Conservation (phyloP, 2,888 invertebrate genomes). For the Teleogryllus oceanicus region DNA sequence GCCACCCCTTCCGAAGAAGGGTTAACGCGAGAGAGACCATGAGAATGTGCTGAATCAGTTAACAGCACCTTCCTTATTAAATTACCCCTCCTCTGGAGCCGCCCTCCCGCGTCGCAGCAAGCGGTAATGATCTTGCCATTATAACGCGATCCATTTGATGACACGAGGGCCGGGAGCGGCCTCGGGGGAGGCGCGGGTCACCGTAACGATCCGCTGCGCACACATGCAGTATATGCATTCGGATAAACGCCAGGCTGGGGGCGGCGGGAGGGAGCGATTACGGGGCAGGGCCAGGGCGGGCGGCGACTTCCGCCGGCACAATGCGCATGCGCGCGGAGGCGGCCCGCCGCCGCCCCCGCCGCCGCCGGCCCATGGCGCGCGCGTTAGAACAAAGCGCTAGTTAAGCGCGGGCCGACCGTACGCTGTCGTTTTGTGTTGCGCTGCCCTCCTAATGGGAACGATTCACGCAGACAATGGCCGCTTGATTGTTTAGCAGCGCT, state of each 20-base stretch:
- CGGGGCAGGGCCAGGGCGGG: not conserved
- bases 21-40: not conserved
- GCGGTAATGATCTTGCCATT: not conserved
- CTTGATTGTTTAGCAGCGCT: conserved; percentile 2
- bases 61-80: conserved; percentile 7
- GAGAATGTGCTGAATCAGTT: conserved; percentile 18
- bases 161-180: not conserved
- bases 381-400: not conserved
- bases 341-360: not conserved
- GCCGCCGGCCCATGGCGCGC: not conserved
- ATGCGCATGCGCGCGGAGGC: not conserved
- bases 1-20: not conserved
- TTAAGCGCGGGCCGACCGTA: not conserved
- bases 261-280: not conserved
- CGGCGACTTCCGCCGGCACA: not conserved
- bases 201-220: not conserved
- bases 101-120: not conserved
- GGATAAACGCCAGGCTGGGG: not conserved
- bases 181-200: not conserved
- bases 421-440: not conserved
- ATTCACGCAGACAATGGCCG: conserved; percentile 18
- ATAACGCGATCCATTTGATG: conserved; percentile 5
- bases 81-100: not conserved
- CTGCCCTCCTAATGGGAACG: not conserved
- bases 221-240: conserved; percentile 18